These are phyloP conservation scores for Melanotaenia trifasciata DNA, from an alignment of 2,797 vertebrate species.

Conservation along the genomic window DNA sequence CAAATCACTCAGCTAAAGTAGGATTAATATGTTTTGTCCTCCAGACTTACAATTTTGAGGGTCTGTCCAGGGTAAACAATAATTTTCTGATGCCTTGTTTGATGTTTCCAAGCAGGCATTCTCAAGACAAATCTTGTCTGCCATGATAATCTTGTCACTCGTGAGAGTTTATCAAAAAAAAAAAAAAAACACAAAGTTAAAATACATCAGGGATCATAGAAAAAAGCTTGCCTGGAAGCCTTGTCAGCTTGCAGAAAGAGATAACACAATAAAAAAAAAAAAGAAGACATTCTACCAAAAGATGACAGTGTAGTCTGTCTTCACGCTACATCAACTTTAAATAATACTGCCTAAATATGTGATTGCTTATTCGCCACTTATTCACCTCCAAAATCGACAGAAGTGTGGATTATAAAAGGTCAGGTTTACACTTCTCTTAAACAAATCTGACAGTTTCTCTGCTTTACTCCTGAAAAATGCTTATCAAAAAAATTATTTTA, in stretches of 20 bases:
- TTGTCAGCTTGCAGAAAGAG: slow-evolving; percentile 17
- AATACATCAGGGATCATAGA: slow-evolving; percentile 14
- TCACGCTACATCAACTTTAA: slow-evolving; percentile 24
- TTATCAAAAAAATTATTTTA: slow-evolving; percentile 7
- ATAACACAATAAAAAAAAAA: slow-evolving; percentile 27
- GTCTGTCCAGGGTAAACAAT: slow-evolving; percentile 46
- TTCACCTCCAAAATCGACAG: slow-evolving; percentile 38
- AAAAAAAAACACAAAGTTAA: slow-evolving; percentile 1
- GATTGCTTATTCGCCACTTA: slow-evolving; percentile 24
- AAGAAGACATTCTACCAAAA: slow-evolving; percentile 3
- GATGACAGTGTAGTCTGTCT: slow-evolving; percentile 24
- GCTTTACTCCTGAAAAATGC: slow-evolving; percentile 22
- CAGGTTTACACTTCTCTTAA: slow-evolving; percentile 2
- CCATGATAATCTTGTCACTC: slow-evolving; percentile 43
- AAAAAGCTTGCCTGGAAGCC: slow-evolving; percentile 7
- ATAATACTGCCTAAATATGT: slow-evolving; percentile 1
- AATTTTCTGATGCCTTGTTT: slow-evolving; percentile 45
- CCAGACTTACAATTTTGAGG: slow-evolving; percentile 33
- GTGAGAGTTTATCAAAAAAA: slow-evolving; percentile 11
- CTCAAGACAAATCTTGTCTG: slow-evolving; percentile 37
- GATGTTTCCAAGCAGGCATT: slow-evolving; percentile 37
- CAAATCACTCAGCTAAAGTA: slow-evolving; percentile 59
- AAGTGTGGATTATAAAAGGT: slow-evolving; percentile 26
- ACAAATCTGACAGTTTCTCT: slow-evolving; percentile 34
- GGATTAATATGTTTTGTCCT: slow-evolving; percentile 54